Base-by-base conservation (phyloP, 1,140 invertebrate genomes). In the Ostrea edulis region DNA sequence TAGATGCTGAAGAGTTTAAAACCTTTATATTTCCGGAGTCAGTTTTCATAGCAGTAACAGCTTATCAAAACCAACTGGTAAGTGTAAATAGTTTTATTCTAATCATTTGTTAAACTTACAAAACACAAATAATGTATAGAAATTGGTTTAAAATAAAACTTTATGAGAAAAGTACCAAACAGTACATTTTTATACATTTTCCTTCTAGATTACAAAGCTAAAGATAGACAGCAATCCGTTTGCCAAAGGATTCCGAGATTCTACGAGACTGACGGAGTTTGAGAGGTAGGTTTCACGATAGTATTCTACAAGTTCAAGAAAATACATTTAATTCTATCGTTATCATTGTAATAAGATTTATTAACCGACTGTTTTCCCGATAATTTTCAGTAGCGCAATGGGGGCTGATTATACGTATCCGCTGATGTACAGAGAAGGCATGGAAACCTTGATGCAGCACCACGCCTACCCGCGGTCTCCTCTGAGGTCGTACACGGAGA, bases 21-120 rank as follows among this genome's bases (percentile, higher is more conserved):
- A 96, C 99, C 96, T 96, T 96, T 90, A 97, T 99, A 88, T 99
- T 99, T 95, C 97, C 98, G n/a, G 98, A 99, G 95, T 98, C 98
- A n/a, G 97, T 98, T 82, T 99, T 99, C 95, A 99, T 98, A 29
- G 99, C 98, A 14, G 99, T 99, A 53, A 99, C 99, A 29, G 98
- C 99, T 52, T 99, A 99, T 96, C 98, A 99, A 96, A 99, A 99
- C 95, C 98, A 99, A 96, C 96, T 98, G 96, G 97, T 98, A 95
- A 97, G 97, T 96, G 83, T 7, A 20, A 81, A 17, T 86, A 4
- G 25, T 4, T 81, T 81, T 52, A n/a, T 82, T 82, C 51, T 14
- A 35, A 14, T 25, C 25, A n/a, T 2, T 2, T 44, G 35, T 44
- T 1, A 2, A 44, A 44, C 35, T 44, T 44, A 44, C 35, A 44